These are phyloP conservation scores for Cybosia mesomella DNA, from an alignment of 2,888 invertebrate genomes.

Conservation along the genomic window DNA sequence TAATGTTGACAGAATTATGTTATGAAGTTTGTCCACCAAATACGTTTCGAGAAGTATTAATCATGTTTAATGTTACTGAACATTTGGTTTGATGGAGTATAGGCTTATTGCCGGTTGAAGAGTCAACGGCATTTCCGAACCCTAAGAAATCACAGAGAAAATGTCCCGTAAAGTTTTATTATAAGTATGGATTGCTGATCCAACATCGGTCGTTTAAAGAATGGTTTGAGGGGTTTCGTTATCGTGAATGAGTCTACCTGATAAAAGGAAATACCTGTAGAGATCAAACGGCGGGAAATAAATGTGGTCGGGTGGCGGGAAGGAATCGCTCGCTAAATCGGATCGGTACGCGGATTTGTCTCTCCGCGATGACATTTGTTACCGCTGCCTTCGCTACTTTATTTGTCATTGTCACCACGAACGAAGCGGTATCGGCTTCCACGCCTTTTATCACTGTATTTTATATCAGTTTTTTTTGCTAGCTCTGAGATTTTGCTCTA, in stretches of 20 bases:
- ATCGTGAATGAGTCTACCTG: constrained; percentile 70
- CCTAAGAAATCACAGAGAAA: constrained; percentile 38
- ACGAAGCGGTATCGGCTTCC: constrained; percentile 49
- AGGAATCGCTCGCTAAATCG: constrained; percentile 54
- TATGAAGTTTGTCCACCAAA: constrained; percentile 49
- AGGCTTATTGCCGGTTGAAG: constrained; percentile 3
- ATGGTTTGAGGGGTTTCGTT: constrained; percentile 47
- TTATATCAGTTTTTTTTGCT: constrained; percentile 27
- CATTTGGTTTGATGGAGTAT: constrained; percentile 8
- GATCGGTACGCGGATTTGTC: constrained; percentile 59
- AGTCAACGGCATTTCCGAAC: constrained; percentile 11
- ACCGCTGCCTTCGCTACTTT: constrained; percentile 60
- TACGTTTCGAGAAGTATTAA: constrained; percentile 45
- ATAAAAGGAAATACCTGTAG: constrained; percentile 71
- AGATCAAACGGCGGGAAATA: constrained; percentile 72
- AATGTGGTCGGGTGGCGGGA: constrained; percentile 57
- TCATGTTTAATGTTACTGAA: constrained; percentile 30
- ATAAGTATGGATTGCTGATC: constrained; percentile 38
- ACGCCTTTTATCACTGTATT: constrained; percentile 39
- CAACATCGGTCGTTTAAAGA: constrained; percentile 47
- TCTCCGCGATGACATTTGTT: constrained; percentile 72
- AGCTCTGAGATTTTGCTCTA: constrained; percentile 20
- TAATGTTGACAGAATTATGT: constrained; percentile 61
- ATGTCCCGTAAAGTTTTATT: constrained; percentile 40
- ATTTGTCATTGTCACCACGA: constrained; percentile 70